Evolutionary conservation across 2,797 vertebrate genomes (phyloP), one percentile per base, ranked within the genome.

Genomic region (Leptodactylus fallax): DNA sequence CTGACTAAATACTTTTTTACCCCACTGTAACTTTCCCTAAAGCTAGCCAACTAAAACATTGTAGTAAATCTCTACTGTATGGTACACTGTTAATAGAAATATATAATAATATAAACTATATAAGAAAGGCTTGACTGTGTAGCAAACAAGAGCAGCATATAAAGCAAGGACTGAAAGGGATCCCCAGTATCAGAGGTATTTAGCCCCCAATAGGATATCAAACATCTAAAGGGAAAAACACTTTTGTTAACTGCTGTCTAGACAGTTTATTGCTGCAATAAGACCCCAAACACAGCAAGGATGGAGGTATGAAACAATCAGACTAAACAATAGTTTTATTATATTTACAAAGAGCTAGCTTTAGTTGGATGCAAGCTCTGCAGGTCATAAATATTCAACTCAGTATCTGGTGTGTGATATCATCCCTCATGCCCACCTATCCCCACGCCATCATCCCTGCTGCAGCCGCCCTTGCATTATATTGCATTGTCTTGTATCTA

Each of bases 221-320:
- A 96, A 95, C 95, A 96, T 95, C 94, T 95, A 93, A 95, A 93
- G 94, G 90, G 36, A 21, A 92, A 93, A 74, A 76, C 14, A 65
- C 77, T 94, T 95, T 94, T 95, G 95, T 95, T 97, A 97, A 96
- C 97, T 96, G 96, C 95, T 96, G 98, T 99, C 98, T 99, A 99
- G 98, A 99, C 98, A 95, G 92, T 99, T 99, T 99, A 99, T 98
- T 94, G 95, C 96, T 91, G 97, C 98, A 98, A 98, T 99, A 99
- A 98, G 96, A 97, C 96, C 55, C 93, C 95, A 94, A 96, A 94
- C 96, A 95, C 95, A 95, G 96, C 97, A 97, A 95, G 95, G 94
- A 96, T 97, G 96, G 95, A 95, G 94, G 96, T 96, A 93, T 94
- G 94, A 95, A 95, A 95, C 95, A 91, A 94, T 97, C 96, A 97